Evolutionary conservation across 2,888 invertebrate genomes (phyloP), one percentile per base, ranked within the genome.

Genomic region (Lapara coniferarum): DNA sequence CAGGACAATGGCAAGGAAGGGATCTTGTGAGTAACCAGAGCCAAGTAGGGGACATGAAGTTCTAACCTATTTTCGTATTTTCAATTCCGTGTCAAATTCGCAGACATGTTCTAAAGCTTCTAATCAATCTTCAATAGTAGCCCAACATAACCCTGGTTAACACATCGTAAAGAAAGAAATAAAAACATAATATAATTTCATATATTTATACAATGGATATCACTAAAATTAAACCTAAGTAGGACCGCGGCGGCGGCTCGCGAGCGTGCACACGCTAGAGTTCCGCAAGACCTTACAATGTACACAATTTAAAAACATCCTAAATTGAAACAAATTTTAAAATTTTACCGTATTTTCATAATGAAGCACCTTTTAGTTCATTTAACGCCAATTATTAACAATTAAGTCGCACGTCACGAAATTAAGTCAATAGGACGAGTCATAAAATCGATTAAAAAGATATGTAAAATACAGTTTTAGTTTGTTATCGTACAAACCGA

Each of bases 171-270:
- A 16, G 7, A 49, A 49, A 46, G 44, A 63, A 63, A 63, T 63
- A 63, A 63, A 59, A 63, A 63, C 46, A 63, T 49, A 63, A 49
- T 63, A 63, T 63, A 63, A 63, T 63, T 63, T 63, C 19, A 63
- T 63, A 19, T 63, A 63, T 63, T 63, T 63, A 63, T 63, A 63
- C 63, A 63, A 19, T 63, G 63, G 13, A 49, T 63, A 63, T 49
- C 46, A 63, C 63, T 63, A 63, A 63, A 16, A 49, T 49, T 63
- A 49, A 46, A 63, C 10, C 63, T 63, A 63, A 0, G 19, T 63
- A 49, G 49, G 63, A 46, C 63, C 63, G 49, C 46, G 46, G 19
- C 44, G n/a, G 58, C 49, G 49, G 46, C 49, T 46, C 19, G 63
- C 46, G 19, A 13, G 19, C 63, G 49, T 44, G 59, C 46, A 16